These are phyloP conservation scores for Nomada goodeniana DNA, from an alignment of 2,888 invertebrate genomes.

Conservation along the genomic window DNA sequence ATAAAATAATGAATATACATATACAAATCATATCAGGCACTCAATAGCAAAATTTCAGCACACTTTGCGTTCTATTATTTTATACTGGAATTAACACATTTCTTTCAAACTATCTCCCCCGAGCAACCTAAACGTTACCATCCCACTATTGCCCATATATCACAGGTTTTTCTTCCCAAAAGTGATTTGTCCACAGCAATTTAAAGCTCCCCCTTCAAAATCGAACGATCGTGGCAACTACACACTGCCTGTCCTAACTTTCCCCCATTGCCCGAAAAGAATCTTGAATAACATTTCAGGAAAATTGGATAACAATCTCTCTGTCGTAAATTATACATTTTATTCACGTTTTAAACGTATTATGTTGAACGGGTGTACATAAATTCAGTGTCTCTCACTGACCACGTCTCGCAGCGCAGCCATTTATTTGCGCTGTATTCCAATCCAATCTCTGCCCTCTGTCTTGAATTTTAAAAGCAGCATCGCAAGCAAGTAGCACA, in stretches of 20 bases:
- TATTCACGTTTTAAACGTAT: conserved; percentile 30
- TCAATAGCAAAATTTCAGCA: neutral
- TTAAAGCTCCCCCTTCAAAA: neutral
- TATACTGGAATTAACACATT: neutral
- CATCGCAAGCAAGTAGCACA: neutral
- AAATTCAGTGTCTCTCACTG: conserved; percentile 17
- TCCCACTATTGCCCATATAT: neutral
- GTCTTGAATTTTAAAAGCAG: conserved; percentile 31
- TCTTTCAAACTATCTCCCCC: neutral
- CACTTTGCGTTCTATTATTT: neutral
- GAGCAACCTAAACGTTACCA: conserved; percentile 4
- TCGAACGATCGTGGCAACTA: neutral
- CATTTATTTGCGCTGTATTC: conserved; percentile 14
- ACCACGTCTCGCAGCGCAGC: conserved; percentile 6
- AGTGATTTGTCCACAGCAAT: neutral
- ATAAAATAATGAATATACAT: neutral
- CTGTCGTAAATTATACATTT: conserved; percentile 20
- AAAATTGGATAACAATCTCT: conserved; percentile 9
- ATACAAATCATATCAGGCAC: too few species aligned
- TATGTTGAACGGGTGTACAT: conserved; percentile 19
- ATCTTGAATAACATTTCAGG: conserved; percentile 4
- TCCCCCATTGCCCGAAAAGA: neutral
- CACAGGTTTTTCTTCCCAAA: neutral
- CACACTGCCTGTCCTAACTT: neutral
- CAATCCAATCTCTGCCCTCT: neutral